Conservation (phyloP, 2,797 vertebrate genomes). For the Galaxias olidus region DNA sequence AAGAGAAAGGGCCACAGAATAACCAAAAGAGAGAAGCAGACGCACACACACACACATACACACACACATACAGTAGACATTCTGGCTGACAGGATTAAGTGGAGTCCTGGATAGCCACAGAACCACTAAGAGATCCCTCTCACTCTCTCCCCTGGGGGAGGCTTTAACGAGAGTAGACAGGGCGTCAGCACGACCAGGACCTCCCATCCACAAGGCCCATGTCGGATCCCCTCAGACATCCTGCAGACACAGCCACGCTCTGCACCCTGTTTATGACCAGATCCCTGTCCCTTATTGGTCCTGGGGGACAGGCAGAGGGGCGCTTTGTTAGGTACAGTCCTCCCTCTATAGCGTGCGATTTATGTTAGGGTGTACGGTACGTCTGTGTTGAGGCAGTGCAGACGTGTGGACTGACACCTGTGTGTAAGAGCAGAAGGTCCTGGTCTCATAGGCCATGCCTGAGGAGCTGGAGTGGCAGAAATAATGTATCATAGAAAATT, state of each 20-base stretch:
- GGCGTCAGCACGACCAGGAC: no score
- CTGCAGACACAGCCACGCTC: no score
- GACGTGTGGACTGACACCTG: not conserved
- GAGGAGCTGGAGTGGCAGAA: slow-evolving; percentile 55
- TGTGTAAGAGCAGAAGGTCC: slow-evolving; percentile 26
- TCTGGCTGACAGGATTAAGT: no score
- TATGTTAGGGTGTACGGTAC: slow-evolving; percentile 14
- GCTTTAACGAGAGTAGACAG: no score
- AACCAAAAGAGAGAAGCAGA: not conserved
- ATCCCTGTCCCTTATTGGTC: no score
- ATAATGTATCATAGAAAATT: slow-evolving; percentile 22
- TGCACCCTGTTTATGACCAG: no score
- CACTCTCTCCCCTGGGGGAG: no score
- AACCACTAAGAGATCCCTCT: not conserved
- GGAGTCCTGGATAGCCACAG: no score
- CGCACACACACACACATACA: not conserved
- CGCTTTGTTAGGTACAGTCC: slow-evolving; percentile 33
- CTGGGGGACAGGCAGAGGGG: no score
- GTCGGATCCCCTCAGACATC: no score
- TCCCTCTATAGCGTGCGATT: slow-evolving; percentile 23
- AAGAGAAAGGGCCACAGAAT: not conserved
- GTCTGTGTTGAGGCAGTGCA: not conserved
- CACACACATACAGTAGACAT: not conserved
- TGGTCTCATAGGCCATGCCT: not conserved
- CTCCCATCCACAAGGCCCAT: no score